phyloP scores from a whole-genome alignment of 2,888 invertebrate species.

The Oasisia sp. region DNA sequence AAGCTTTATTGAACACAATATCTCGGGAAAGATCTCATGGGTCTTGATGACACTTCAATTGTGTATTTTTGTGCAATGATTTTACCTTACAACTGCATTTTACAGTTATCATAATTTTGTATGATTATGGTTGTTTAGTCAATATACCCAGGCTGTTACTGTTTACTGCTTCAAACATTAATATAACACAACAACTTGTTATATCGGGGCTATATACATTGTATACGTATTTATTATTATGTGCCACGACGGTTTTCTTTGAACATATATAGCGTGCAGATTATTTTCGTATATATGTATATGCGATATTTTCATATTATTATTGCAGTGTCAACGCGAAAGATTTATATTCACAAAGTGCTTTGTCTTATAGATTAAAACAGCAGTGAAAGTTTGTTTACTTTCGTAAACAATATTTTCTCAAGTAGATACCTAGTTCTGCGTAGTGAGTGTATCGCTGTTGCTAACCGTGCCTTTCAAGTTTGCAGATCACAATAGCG shows the following conservation, averaged over 20 bases:
- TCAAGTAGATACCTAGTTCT: not conserved
- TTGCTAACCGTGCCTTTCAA: not conserved
- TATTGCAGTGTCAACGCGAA: not conserved
- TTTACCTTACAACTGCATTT: too few species aligned
- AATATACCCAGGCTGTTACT: not conserved
- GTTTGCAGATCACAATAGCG: not conserved
- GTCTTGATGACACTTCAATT: too few species aligned
- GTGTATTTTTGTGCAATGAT: too few species aligned
- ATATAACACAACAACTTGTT: not conserved
- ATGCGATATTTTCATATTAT: not conserved
- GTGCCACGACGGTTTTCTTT: not conserved
- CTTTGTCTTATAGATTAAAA: not conserved
- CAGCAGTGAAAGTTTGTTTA: not conserved
- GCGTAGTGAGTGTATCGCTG: not conserved
- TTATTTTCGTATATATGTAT: not conserved
- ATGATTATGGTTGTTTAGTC: not conserved
- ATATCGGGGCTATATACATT: not conserved
- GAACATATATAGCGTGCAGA: not conserved
- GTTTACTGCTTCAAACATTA: not conserved
- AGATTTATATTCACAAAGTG: not conserved
- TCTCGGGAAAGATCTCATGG: too few species aligned
- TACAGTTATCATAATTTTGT: not conserved
- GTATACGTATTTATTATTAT: not conserved
- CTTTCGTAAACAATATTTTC: not conserved
- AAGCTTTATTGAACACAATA: not conserved